Evolutionary conservation across 37 sponge, comb jelly and placozoan species (phyloP).

Genomic region (Amphimedon queenslandica): DNA sequence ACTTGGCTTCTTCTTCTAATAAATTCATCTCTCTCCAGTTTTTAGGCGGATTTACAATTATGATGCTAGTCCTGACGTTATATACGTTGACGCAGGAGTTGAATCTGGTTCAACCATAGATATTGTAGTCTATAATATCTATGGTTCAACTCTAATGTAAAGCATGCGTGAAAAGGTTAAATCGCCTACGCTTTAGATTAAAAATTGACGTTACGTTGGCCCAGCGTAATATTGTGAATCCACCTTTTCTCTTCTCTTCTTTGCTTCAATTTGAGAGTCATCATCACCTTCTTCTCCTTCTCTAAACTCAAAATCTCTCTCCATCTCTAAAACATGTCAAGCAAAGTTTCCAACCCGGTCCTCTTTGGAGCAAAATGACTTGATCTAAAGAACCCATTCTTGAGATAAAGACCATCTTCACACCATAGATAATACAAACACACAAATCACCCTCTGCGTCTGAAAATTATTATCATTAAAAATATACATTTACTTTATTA

Average conservation of each 20-base stretch:
- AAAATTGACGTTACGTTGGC: too few species aligned
- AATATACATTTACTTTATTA: neutral
- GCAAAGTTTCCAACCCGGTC: constrained; percentile 55
- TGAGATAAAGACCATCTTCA: constrained; percentile 75
- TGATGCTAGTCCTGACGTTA: too few species aligned
- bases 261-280: constrained; percentile 35
- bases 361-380: constrained; percentile 62
- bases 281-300: constrained; percentile 32
- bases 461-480: neutral
- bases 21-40: constrained; percentile 80
- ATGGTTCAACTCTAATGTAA: too few species aligned
- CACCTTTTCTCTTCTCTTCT: constrained; percentile 52
- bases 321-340: constrained; percentile 70
- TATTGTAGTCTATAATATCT: too few species aligned
- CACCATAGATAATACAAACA: too few species aligned
- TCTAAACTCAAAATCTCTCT: constrained; percentile 5
- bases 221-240: too few species aligned
- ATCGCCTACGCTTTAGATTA: too few species aligned
- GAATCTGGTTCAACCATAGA: too few species aligned
- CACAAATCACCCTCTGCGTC: constrained; percentile 68
- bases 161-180: too few species aligned
- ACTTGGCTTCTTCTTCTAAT: constrained; percentile 42
- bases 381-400: constrained; percentile 85
- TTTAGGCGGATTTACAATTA: too few species aligned
- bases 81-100: neutral